Evolutionary conservation across 2,888 invertebrate species (phyloP).

Genomic region (Mimas tiliae): DNA sequence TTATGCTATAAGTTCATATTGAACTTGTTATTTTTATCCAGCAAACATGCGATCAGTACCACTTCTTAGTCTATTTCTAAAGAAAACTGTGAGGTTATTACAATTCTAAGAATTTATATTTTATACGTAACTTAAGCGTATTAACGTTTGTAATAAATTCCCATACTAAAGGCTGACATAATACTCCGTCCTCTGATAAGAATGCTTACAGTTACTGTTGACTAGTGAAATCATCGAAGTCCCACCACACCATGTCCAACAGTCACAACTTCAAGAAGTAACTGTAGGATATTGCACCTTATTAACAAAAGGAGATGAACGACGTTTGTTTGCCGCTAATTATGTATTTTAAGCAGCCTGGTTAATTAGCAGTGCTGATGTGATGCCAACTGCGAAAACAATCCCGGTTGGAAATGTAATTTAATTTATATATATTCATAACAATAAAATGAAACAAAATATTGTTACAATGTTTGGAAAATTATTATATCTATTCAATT

Average conservation of each 20-base stretch:
- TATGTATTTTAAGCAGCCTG: neutral
- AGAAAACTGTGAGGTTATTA: too few relatives aligned
- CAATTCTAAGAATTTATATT: too few relatives aligned
- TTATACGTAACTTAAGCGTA: too few relatives aligned
- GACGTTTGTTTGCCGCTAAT: neutral
- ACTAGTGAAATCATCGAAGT: constrained; percentile 57
- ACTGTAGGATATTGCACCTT: neutral
- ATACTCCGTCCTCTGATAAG: constrained; percentile 43
- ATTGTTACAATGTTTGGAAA: neutral
- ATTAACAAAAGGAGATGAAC: neutral
- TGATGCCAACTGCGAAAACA: constrained; percentile 54
- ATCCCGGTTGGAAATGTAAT: constrained; percentile 43
- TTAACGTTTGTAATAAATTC: neutral
- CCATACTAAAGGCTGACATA: constrained; percentile 39
- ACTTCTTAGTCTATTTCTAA: too few relatives aligned
- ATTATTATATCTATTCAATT: neutral
- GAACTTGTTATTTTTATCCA: too few relatives aligned
- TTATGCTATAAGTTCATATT: too few relatives aligned
- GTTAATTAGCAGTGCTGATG: constrained; percentile 37
- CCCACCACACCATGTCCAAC: neutral
- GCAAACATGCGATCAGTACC: too few relatives aligned
- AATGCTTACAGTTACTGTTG: constrained; percentile 44
- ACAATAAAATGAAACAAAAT: constrained; percentile 3
- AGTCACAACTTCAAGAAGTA: neutral
- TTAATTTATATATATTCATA: constrained; percentile 24